Conservation (phyloP, 1,140 invertebrate species). For the Trichonephila clavata region DNA sequence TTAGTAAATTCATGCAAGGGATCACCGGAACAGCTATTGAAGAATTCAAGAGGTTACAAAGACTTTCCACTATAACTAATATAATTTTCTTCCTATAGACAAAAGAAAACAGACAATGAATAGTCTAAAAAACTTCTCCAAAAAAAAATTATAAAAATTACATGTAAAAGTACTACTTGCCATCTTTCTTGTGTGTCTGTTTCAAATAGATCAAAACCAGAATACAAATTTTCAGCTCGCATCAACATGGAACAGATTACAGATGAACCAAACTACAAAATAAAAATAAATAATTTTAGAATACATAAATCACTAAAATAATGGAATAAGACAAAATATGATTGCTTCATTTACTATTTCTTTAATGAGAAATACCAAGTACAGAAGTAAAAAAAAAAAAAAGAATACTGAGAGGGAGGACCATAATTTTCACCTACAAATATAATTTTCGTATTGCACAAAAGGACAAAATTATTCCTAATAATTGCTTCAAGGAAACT, state of each 20-base stretch:
- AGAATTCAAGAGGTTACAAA: conserved; percentile 6
- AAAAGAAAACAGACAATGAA: background rate
- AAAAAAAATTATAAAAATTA: background rate
- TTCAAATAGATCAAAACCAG: conserved; percentile 10
- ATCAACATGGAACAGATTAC: conserved; percentile 55
- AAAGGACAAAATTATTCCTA: no score
- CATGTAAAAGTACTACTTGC: conserved; percentile 19
- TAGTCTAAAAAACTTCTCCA: background rate
- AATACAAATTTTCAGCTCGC: conserved; percentile 58
- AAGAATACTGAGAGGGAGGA: no score
- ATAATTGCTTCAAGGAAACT: no score
- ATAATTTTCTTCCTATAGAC: conserved; percentile 42
- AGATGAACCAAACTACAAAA: conserved; percentile 67
- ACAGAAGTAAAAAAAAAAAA: no score
- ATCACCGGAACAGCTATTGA: conserved; percentile 12
- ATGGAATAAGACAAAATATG: no score
- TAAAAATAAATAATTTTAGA: background rate
- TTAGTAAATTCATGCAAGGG: conserved; percentile 40
- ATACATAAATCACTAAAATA: no score
- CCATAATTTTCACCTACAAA: no score
- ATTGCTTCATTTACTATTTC: no score
- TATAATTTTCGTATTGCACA: no score
- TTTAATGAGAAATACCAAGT: no score
- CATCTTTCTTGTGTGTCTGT: conserved; percentile 58
- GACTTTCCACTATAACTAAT: conserved; percentile 13